Conservation (phyloP, 2,113 vertebrate species). For the Saccopteryx leptura region DNA sequence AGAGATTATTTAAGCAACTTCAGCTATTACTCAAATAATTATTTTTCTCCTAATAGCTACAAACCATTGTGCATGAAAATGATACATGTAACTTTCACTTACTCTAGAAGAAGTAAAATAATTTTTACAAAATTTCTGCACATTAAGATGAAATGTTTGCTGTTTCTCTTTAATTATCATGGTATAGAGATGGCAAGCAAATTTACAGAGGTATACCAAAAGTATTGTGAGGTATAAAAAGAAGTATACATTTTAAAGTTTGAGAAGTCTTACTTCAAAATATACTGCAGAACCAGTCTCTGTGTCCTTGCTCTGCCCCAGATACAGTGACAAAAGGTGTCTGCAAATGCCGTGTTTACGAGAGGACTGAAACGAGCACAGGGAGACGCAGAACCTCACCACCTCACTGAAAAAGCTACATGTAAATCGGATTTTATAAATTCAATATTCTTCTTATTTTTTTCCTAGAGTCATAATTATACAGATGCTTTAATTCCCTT, state of each 20-base stretch:
- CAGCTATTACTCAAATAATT: slow-evolving; percentile 82
- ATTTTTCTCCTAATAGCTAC: slow-evolving; percentile 83
- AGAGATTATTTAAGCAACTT: slow-evolving; percentile 78
- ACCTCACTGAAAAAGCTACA: not conserved
- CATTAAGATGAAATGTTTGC: slow-evolving; percentile 33
- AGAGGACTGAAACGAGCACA: slow-evolving; percentile 10
- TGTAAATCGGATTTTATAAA: slow-evolving; percentile 32
- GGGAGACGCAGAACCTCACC: not conserved
- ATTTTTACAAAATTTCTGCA: slow-evolving; percentile 40
- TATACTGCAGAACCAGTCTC: not conserved
- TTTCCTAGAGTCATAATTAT: slow-evolving; percentile 36
- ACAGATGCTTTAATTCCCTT: slow-evolving; percentile 30
- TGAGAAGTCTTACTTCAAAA: slow-evolving; percentile 65
- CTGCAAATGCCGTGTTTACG: slow-evolving; percentile 22
- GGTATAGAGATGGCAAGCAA: not conserved
- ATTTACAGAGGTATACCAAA: slow-evolving; percentile 8
- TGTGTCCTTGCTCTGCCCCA: not conserved
- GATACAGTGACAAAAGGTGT: not conserved
- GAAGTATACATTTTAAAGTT: slow-evolving; percentile 43
- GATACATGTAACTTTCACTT: slow-evolving; percentile 44
- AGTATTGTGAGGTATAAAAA: slow-evolving; percentile 46
- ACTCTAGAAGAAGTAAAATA: slow-evolving; percentile 55
- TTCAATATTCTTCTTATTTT: not conserved
- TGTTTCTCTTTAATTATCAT: slow-evolving; percentile 32
- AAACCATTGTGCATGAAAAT: slow-evolving; percentile 71